phyloP scores from a whole-genome alignment of 1,140 invertebrate species.

The Orius laevigatus region DNA sequence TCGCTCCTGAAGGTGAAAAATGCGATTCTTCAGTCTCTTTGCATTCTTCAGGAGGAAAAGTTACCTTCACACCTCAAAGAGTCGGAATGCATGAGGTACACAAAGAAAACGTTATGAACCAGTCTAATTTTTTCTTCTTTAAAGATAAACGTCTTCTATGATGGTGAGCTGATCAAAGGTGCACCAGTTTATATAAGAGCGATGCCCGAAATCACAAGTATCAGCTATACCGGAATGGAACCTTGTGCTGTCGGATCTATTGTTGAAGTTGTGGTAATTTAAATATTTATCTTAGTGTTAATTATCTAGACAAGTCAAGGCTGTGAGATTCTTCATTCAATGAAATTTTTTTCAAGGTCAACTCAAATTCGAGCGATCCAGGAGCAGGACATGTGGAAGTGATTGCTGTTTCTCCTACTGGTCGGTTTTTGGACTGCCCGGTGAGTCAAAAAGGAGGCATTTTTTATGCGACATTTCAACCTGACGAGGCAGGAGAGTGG shows the following conservation, averaged over 20 bases:
- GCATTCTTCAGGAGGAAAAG: slow-evolving; percentile 48
- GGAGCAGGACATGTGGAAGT: slow-evolving; percentile 70
- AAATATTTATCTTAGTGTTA: background rate
- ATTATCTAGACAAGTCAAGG: no score
- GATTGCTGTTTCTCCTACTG: slow-evolving; percentile 74
- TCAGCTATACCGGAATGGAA: slow-evolving; percentile 79
- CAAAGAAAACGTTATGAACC: slow-evolving; percentile 14
- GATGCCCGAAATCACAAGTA: slow-evolving; percentile 65
- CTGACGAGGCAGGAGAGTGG: slow-evolving; percentile 93
- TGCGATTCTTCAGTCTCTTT: slow-evolving; percentile 44
- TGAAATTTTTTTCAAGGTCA: slow-evolving; percentile 37
- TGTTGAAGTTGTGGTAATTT: slow-evolving; percentile 82
- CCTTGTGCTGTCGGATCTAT: slow-evolving; percentile 85
- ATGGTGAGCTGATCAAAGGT: slow-evolving; percentile 43
- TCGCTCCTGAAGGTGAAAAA: slow-evolving; percentile 49
- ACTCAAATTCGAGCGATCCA: slow-evolving; percentile 41
- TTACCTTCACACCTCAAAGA: slow-evolving; percentile 73
- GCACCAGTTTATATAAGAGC: slow-evolving; percentile 72
- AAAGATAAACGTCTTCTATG: slow-evolving; percentile 44
- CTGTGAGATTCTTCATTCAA: background rate
- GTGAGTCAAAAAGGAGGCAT: slow-evolving; percentile 60
- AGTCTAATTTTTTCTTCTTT: slow-evolving; percentile 13
- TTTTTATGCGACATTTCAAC: slow-evolving; percentile 87
- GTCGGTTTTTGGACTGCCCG: slow-evolving; percentile 54
- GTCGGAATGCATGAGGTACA: slow-evolving; percentile 80